Evolutionary conservation across 30 jellyfish, hydroid and myxozoan genomes (phyloP).

Genomic region (Aurelia aurita): DNA sequence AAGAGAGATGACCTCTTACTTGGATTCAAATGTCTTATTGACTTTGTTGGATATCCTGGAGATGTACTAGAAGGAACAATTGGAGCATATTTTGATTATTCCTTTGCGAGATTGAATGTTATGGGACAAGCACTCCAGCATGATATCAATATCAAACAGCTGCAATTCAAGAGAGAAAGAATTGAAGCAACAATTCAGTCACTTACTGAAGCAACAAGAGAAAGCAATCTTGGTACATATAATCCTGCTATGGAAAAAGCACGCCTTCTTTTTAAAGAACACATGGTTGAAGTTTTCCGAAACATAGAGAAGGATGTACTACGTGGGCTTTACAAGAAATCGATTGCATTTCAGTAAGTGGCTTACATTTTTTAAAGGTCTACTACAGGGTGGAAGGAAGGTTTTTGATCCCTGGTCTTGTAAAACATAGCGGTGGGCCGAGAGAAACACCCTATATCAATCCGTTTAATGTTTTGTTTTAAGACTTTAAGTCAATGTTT

Average conservation of each 20-base stretch:
- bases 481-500: no score
- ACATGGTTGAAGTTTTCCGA: neutral
- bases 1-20: slow-evolving; percentile 14
- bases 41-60: slow-evolving; percentile 31
- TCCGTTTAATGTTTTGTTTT: no score
- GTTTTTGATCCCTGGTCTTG: neutral
- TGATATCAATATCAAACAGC: neutral
- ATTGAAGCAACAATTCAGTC: slow-evolving; percentile 1
- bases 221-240: neutral
- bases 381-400: neutral
- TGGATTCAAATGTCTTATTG: slow-evolving; percentile 30
- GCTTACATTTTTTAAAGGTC: neutral
- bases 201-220: neutral
- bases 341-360: neutral
- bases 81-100: slow-evolving; percentile 22
- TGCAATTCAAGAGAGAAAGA: neutral
- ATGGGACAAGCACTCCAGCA: slow-evolving; percentile 5
- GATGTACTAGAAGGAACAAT: slow-evolving; percentile 23
- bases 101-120: neutral
- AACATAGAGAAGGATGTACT: neutral
- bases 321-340: neutral
- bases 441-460: no score
- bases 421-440: no score
- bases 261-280: slow-evolving; percentile 2
- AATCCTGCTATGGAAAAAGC: slow-evolving; percentile 4